Evolutionary conservation across 2,888 invertebrate genomes (phyloP).

Genomic region (Hypolimnas misippus): DNA sequence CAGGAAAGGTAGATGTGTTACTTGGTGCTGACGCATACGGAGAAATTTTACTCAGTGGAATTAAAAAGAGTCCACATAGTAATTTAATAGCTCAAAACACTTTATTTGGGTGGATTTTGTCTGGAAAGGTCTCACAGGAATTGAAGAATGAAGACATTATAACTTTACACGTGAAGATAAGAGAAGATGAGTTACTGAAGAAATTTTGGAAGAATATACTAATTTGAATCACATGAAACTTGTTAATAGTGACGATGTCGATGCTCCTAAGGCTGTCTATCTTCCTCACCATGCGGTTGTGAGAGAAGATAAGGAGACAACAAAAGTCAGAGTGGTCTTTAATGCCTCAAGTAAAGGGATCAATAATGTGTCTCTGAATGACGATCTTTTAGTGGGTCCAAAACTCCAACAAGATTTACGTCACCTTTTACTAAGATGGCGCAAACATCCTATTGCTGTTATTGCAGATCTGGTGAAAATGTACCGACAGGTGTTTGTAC

Average conservation of each 20-base stretch:
- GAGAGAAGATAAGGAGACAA: conserved; percentile 6
- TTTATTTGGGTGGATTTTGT: conserved; percentile 39
- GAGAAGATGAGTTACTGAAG: conserved; percentile 40
- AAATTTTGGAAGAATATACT: conserved; percentile 25
- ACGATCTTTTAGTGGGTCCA: conserved; percentile 44
- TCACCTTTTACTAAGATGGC: conserved; percentile 45
- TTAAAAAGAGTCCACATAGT: conserved; percentile 28
- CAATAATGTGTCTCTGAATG: conserved; percentile 43
- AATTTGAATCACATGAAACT: too few species aligned
- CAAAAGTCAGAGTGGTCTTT: conserved; percentile 5
- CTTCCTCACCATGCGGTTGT: conserved; percentile 9
- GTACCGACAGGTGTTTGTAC: conserved; percentile 43
- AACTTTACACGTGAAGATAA: conserved; percentile 36
- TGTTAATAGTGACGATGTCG: conserved; percentile 27
- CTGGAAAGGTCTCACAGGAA: conserved; percentile 27
- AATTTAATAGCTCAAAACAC: conserved; percentile 12
- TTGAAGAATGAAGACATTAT: conserved; percentile 12
- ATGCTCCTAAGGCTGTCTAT: conserved; percentile 31
- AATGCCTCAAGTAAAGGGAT: conserved; percentile 38
- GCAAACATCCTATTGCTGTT: conserved; percentile 36
- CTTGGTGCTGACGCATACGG: conserved; percentile 46
- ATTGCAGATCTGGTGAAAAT: conserved; percentile 47
- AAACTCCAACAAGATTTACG: conserved; percentile 46
- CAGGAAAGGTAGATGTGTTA: conserved; percentile 43
- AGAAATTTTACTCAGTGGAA: conserved; percentile 39